These are phyloP conservation scores for Eretmochelys imbricata DNA, from an alignment of 2,113 vertebrate species.

Conservation along the genomic window DNA sequence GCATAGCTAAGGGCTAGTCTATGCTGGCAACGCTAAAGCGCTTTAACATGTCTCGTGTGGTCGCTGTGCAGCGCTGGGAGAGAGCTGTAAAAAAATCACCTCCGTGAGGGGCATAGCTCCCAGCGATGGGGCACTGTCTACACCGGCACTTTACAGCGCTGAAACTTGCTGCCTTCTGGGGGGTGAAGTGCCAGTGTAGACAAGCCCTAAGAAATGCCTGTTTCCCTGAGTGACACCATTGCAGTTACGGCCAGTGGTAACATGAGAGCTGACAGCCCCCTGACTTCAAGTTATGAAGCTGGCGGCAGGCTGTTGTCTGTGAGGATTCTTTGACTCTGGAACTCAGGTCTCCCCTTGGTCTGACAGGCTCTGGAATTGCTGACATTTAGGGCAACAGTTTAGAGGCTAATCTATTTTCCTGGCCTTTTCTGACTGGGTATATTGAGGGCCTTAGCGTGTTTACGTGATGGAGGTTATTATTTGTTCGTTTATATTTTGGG, in stretches of 20 bases:
- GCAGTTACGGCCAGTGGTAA: background rate
- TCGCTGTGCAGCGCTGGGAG: no score
- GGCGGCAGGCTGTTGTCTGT: background rate
- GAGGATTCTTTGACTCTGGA: background rate
- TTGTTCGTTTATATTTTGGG: background rate
- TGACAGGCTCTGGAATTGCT: background rate
- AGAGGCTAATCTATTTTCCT: background rate
- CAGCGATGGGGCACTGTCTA: no score
- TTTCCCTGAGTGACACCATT: background rate
- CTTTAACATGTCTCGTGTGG: no score
- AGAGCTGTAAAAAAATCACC: no score
- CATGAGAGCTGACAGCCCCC: background rate
- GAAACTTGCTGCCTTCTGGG: no score
- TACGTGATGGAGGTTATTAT: fast-evolving
- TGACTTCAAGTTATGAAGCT: background rate
- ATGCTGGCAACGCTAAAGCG: no score
- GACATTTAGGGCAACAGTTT: background rate
- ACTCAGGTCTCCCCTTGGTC: background rate
- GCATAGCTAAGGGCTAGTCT: no score
- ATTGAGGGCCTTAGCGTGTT: background rate
- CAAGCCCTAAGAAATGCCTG: background rate
- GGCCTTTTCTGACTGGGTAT: background rate
- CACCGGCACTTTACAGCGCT: no score
- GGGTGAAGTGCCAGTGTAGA: no score
- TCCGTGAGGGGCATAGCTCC: no score